Evolutionary conservation across 2,888 invertebrate genomes (phyloP).

Genomic region (Stictocephala bisonia): DNA sequence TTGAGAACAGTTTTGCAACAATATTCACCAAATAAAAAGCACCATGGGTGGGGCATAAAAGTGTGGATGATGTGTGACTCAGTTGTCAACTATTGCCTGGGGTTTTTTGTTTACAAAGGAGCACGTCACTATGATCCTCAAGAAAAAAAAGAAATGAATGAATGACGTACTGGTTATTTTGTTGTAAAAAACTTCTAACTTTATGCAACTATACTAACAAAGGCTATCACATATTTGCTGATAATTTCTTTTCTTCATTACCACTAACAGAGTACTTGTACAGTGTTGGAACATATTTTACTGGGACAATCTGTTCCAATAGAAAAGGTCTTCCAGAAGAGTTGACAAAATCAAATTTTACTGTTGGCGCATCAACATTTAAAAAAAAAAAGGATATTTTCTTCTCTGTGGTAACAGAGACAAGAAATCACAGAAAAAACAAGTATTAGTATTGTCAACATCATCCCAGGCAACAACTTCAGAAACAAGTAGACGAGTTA

Average conservation of each 20-base stretch:
- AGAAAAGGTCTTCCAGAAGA: background rate
- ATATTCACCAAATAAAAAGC: background rate
- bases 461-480: background rate
- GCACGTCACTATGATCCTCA: background rate
- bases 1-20: background rate
- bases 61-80: no score
- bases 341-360: background rate
- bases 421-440: background rate
- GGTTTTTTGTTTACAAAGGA: slow-evolving; percentile 1
- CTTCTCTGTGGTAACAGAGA: background rate
- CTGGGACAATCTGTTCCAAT: background rate
- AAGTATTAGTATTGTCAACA: background rate
- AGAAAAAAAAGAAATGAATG: no score
- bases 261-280: background rate
- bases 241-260: background rate
- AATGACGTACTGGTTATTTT: background rate
- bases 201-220: background rate
- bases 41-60: no score
- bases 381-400: background rate
- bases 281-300: background rate
- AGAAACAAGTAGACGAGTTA: background rate
- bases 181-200: background rate
- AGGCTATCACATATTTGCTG: background rate
- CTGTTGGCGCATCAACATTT: background rate
- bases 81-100: background rate